A percentile compares a stretch with the other conserved stretches of the same genome.
Evolutionary conservation across 2,113 vertebrate species (phyloP).

Genomic region (Erinaceus europaeus): DNA sequence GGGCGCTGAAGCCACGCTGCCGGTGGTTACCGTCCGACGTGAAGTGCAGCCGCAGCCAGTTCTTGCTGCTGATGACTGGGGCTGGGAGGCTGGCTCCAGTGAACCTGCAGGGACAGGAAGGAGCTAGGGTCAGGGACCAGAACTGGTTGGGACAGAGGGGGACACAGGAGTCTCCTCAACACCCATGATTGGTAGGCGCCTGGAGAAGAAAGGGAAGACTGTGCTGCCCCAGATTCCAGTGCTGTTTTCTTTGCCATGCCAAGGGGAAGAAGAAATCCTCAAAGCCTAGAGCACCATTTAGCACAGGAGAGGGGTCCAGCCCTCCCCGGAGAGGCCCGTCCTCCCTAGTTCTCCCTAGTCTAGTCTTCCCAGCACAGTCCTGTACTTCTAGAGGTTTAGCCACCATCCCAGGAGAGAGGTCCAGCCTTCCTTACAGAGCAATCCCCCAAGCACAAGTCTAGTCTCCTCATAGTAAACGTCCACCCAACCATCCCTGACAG

Average conservation of each 20-base stretch:
- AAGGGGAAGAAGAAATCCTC: not conserved
- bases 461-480: not conserved
- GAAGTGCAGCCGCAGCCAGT: slow-evolving; percentile 97
- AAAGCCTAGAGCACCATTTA: not conserved
- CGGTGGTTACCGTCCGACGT: slow-evolving; percentile 96
- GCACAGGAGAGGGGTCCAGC: not conserved
- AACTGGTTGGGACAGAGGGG: not conserved
- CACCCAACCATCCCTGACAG: not conserved
- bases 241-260: not conserved
- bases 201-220: too few relatives aligned
- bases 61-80: slow-evolving; percentile 98
- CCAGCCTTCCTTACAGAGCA: not conserved
- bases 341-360: too few relatives aligned
- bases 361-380: not conserved
- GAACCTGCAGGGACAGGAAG: slow-evolving; percentile 86
- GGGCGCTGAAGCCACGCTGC: slow-evolving; percentile 95
- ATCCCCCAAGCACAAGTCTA: not conserved
- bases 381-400: too few relatives aligned
- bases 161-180: not conserved
- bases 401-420: not conserved
- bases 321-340: too few relatives aligned
- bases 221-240: rapidly evolving
- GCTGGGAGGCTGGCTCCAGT: slow-evolving; percentile 95
- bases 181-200: rapidly evolving
- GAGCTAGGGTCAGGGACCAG: not conserved